These are phyloP conservation scores for Aplochiton taeniatus DNA, from an alignment of 2,797 vertebrate species.

Conservation along the genomic window DNA sequence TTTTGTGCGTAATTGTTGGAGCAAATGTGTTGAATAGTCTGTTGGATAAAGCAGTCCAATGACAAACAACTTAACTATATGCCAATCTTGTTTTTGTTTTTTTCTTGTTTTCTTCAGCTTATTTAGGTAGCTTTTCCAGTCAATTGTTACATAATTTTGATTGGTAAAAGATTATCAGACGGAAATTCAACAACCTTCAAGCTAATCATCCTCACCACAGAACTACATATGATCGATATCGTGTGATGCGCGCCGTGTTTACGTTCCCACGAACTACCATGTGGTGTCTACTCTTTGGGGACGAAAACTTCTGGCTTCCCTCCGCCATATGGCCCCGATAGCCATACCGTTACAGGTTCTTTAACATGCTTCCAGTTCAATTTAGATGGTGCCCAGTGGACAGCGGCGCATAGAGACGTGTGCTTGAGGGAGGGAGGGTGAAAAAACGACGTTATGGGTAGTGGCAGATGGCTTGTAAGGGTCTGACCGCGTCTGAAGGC, in stretches of 20 bases:
- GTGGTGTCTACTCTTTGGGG: slow-evolving; percentile 74
- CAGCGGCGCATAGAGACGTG: slow-evolving; percentile 78
- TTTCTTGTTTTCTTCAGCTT: too few relatives aligned
- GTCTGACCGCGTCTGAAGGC: slow-evolving; percentile 95
- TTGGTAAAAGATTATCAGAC: slow-evolving; percentile 32
- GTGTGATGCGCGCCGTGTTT: slow-evolving; percentile 78
- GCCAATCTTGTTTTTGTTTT: too few relatives aligned
- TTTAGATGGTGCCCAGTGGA: slow-evolving; percentile 71
- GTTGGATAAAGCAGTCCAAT: too few relatives aligned
- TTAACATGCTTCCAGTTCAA: slow-evolving; percentile 78
- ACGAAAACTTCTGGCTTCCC: slow-evolving; percentile 65
- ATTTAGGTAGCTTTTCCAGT: too few relatives aligned
- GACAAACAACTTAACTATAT: too few relatives aligned
- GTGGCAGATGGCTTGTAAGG: slow-evolving; percentile 90
- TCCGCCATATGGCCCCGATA: slow-evolving; percentile 76
- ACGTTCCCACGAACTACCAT: slow-evolving; percentile 81
- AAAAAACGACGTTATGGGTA: slow-evolving; percentile 85
- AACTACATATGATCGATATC: slow-evolving; percentile 78
- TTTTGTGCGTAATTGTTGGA: too few relatives aligned
- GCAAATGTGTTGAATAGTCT: too few relatives aligned
- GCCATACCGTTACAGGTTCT: slow-evolving; percentile 80
- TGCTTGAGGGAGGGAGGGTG: slow-evolving; percentile 47
- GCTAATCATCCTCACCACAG: slow-evolving; percentile 35
- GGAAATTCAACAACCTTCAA: neutral
- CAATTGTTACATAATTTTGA: slow-evolving; percentile 28